These are phyloP conservation scores for Bucco capensis DNA, from an alignment of 2,113 vertebrate genomes.

Conservation along the genomic window DNA sequence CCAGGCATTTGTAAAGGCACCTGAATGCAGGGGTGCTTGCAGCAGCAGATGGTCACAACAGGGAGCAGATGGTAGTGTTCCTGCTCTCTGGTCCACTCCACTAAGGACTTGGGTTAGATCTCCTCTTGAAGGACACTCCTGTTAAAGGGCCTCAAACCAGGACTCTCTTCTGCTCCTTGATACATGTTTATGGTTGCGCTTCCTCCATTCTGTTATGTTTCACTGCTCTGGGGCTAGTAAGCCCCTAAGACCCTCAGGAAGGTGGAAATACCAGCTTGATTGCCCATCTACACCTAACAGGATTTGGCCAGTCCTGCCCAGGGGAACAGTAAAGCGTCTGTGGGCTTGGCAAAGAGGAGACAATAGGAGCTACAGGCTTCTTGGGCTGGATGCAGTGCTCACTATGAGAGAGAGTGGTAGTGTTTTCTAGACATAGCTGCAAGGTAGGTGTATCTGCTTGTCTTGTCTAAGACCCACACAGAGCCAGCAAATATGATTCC, in stretches of 20 bases:
- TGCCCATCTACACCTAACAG: rapidly evolving
- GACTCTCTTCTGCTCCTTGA: not conserved
- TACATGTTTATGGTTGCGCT: not conserved
- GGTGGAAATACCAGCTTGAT: not conserved
- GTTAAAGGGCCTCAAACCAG: not conserved
- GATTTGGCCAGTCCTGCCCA: not conserved
- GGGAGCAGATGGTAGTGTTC: rapidly evolving
- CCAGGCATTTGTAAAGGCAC: not conserved
- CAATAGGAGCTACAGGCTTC: not conserved
- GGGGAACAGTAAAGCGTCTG: not conserved
- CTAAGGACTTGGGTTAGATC: not conserved
- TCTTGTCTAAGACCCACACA: not conserved
- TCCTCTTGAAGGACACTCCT: not conserved
- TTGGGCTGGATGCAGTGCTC: not conserved
- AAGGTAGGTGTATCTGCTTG: not conserved
- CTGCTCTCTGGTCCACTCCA: not conserved
- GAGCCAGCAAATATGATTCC: not conserved
- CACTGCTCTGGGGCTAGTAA: not conserved
- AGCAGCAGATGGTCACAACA: not conserved
- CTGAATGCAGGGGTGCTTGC: not conserved
- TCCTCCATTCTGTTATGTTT: not conserved
- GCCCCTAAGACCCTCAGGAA: not conserved
- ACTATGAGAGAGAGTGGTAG: not conserved
- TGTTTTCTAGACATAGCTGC: not conserved
- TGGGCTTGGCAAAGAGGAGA: not conserved